Base-by-base conservation (phyloP, 2,113 vertebrate genomes). In the Patagioenas fasciata region DNA sequence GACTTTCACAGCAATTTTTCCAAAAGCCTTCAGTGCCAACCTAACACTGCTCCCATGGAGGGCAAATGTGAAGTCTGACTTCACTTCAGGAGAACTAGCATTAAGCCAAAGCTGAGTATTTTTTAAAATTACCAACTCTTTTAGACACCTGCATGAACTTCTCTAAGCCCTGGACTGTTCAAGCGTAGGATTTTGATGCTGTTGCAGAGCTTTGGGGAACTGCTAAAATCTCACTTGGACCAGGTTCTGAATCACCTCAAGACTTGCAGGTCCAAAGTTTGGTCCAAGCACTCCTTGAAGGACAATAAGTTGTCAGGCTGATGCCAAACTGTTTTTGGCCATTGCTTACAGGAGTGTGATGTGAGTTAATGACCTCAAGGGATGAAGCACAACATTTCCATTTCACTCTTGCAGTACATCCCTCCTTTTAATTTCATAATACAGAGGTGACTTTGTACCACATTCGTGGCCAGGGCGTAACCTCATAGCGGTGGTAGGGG, bases 21-120 rank as follows among this genome's bases (percentile, higher is more conserved):
- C 88, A 95, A 89, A 94, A 82, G 61, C 62, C 38, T 72, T 57
- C 62, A 38, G 83, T 65, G 93, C 95, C 95, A 94, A 31, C 70
- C 61, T 69, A 86, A 32, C 61, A 28, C 28, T 79, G 73, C 36
- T 96, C 91, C 83, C 66, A 75, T 44, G 61, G 69, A 95, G 70
- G 92, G 77, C 92, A 91, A 82, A 94, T 47, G 57, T 85, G 93
- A 96, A 77, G 80, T 93, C 93, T 95, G 92, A 95, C 88, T 95
- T 96, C 85, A 93, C 85, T 96, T 93, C 66, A 54, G 65, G 69
- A 80, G 73, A 88, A 91, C 92, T 94, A 95, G 6, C 36, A 71
- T 86, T 81, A 79, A 69, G 88, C 69, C 90, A 93, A 82, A 86
- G 53, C 69, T 61, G 80, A 93, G 88, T 47, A 25, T 60, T 92